These are phyloP conservation scores for Synanthedon vespiformis DNA, from an alignment of 2,888 invertebrate species.

Conservation along the genomic window DNA sequence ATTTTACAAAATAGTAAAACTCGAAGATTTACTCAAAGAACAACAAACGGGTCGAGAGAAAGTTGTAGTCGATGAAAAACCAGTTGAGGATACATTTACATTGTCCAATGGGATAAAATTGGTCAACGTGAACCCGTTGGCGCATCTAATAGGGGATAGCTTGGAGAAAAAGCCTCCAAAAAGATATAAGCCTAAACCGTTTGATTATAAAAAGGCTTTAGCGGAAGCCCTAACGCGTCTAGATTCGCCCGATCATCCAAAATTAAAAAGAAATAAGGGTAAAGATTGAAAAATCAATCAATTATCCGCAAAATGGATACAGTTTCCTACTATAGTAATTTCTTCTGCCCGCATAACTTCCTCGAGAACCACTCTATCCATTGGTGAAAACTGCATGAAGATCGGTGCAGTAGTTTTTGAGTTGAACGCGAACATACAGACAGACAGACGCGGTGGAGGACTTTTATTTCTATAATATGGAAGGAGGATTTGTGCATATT, in stretches of 20 bases:
- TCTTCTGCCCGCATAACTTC: too few relatives aligned
- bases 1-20: slow-evolving; percentile 47
- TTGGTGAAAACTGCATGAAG: too few relatives aligned
- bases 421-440: too few relatives aligned
- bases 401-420: too few relatives aligned
- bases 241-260: slow-evolving; percentile 10
- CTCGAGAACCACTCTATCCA: too few relatives aligned
- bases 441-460: too few relatives aligned
- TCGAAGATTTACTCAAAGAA: slow-evolving; percentile 23
- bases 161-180: slow-evolving; percentile 22
- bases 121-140: slow-evolving; percentile 44
- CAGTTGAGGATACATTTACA: slow-evolving; percentile 9
- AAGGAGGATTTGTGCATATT: too few relatives aligned
- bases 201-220: slow-evolving; percentile 30
- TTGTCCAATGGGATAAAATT: slow-evolving; percentile 42
- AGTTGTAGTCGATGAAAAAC: not conserved
- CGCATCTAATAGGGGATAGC: slow-evolving; percentile 34
- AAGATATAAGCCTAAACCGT: slow-evolving; percentile 27
- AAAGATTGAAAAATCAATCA: not conserved
- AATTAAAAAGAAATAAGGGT: slow-evolving; percentile 4
- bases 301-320: too few relatives aligned
- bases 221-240: slow-evolving; percentile 32
- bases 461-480: too few relatives aligned
- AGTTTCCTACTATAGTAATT: too few relatives aligned
- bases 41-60: slow-evolving; percentile 3